Base-by-base conservation (phyloP, 2,888 invertebrate genomes). In the Sphaerophoria taeniata region DNA sequence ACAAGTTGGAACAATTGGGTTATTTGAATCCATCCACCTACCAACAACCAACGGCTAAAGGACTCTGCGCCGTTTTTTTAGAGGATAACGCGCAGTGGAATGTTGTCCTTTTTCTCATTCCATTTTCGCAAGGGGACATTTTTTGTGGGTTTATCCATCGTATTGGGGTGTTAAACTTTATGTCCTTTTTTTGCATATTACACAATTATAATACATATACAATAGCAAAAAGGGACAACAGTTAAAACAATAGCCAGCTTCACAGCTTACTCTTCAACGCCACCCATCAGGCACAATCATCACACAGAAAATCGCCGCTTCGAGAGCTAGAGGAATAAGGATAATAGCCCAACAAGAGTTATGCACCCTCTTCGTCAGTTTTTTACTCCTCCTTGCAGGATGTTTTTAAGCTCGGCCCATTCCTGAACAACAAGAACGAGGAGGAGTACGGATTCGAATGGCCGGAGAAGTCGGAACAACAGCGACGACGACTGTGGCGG, bases 21-120 rank as follows among this genome's bases (percentile, higher is more conserved):
- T 61, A 78, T 53, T 63, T 24, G 58, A 63, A 39, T 58, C 61
- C 70, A 69, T 49, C 73, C 24, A 24, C 24, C 24, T 24, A 2
- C 24, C 24, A 24, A 24, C 24, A 24, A 24, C 24, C 24, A 24
- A 24, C 24, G 24, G 55, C 65, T 65, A 65, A 16, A 65, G 49
- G 49, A 65, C 63, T 45, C 75, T 74, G 76, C 76, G 76, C 70
- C 70, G 76, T 51, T 81, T 85, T 24, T 39, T 81, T 55, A 63
- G 81, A 81, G 85, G 85, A 85, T 81, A 81, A 39, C 85, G 81
- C 85, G 81, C 85, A 81, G 76, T 81, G 76, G 77, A 85, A 76
- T 39, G 73, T 69, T 85, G 76, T 85, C 76, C 81, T 67, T 85
- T 77, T 60, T 60, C 24, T 60, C 1, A 12, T 4, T 9, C 43